Base-by-base conservation (phyloP, 2,888 invertebrate genomes). In the Selenia dentaria region DNA sequence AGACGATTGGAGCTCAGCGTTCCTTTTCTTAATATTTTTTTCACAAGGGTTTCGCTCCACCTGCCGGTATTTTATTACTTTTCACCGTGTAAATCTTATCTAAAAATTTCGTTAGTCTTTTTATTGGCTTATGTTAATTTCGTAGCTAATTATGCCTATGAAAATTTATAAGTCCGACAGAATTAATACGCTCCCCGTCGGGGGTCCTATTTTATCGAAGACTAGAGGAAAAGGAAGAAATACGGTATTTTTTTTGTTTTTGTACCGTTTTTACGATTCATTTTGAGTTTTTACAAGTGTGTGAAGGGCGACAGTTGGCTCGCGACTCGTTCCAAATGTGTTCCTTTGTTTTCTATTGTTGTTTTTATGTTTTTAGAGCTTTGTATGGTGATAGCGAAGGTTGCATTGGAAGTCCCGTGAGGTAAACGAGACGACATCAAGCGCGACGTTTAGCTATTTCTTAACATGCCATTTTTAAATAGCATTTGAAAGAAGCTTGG, bases 41-140 rank as follows among this genome's bases (percentile, higher is more conserved):
- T 43, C 44, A 28, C 41, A 55, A 38, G 43, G 49, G 41, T 35
- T 32, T 27, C 33, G 33, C 62, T 64, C 62, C 87, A 88, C 87
- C 89, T 88, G 89, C 83, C 82, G 57, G 60, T 54, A 63, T 69
- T 82, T 82, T 83, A 85, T 79, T 72, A 67, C 78, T 51, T 72
- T 71, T 67, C 68, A 70, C 74, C 75, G 76, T 82, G 82, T 83
- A 82, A 81, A 80, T 72, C 79, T 70, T 79, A 76, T 83, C 83
- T 83, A 88, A 88, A 83, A 87, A 83, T 88, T 88, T 85, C 82
- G 87, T 90, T 87, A 81, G 76, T 67, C 72, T 79, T 78, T 90
- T 89, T 89, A 89, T 88, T 74, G 76, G 79, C 73, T 80, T 88
- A 89, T 89, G 90, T 87, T 89, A 90, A 90, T 90, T 89, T 83